Evolutionary conservation across 2,888 invertebrate genomes (phyloP).

Genomic region (Cheilosia vernalis): DNA sequence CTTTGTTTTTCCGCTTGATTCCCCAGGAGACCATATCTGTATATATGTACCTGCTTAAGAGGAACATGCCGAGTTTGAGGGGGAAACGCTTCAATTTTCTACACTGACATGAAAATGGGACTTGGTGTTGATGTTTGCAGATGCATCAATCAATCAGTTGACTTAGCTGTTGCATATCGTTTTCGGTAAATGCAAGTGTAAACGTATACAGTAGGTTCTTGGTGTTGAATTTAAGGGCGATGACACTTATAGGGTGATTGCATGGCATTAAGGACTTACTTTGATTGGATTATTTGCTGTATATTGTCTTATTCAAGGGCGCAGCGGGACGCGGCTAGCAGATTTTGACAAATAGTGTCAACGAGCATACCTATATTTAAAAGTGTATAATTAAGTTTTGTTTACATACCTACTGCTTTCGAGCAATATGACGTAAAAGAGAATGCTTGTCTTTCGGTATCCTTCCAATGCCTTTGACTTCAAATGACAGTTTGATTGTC

Average conservation of each 20-base stretch:
- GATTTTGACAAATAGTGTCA: no score
- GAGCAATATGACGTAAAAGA: no score
- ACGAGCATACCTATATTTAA: no score
- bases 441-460: no score
- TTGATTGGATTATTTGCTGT: neutral
- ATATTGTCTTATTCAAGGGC: no score
- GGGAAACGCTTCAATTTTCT: conserved; percentile 53
- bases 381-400: no score
- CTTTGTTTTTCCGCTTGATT: conserved; percentile 62
- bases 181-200: conserved; percentile 25
- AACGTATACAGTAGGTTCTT: neutral
- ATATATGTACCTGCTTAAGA: neutral
- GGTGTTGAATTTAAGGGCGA: neutral
- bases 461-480: no score
- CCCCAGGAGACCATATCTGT: conserved; percentile 34
- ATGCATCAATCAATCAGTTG: conserved; percentile 67
- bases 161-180: conserved; percentile 55
- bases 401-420: no score
- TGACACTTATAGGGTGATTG: conserved; percentile 8
- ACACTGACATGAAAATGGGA: conserved; percentile 57
- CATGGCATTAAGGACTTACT: neutral
- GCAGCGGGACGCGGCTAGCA: no score
- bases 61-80: neutral
- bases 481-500: no score
- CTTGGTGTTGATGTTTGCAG: conserved; percentile 12